Percentiles rank a stretch among this genome's conserved stretches.
Evolutionary conservation across 2,888 invertebrate genomes (phyloP).

Genomic region (Listrodromus nycthemerus): DNA sequence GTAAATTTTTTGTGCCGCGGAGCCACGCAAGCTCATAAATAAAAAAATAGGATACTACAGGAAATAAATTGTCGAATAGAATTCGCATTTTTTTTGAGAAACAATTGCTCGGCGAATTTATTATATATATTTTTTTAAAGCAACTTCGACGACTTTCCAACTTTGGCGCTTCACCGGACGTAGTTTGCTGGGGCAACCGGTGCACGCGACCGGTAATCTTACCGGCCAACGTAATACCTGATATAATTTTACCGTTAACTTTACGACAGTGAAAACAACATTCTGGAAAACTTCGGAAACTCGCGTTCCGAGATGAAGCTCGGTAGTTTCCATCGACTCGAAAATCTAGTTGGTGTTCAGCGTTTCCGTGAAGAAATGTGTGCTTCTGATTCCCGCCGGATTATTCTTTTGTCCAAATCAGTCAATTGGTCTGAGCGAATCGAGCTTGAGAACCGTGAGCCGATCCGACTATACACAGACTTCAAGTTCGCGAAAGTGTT

Average conservation of each 20-base stretch:
- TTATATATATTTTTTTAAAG: neutral
- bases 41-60: neutral
- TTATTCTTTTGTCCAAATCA: conserved; percentile 5
- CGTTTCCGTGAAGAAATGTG: conserved; percentile 15
- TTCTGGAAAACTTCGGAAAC: conserved; percentile 19
- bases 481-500: neutral
- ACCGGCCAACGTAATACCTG: too few species aligned
- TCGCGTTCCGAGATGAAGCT: neutral
- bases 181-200: too few species aligned
- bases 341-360: neutral
- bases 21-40: neutral
- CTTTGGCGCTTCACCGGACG: neutral
- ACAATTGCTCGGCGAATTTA: neutral
- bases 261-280: neutral
- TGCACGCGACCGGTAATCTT: too few species aligned
- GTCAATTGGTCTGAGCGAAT: neutral
- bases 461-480: conserved; percentile 26
- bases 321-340: neutral
- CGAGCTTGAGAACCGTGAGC: conserved; percentile 24
- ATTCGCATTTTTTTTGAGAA: neutral
- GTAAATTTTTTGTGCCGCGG: neutral
- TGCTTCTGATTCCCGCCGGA: conserved; percentile 2
- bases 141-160: neutral
- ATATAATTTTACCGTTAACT: neutral
- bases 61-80: neutral